Percentiles rank a stretch among this genome's conserved stretches.
Conservation (phyloP, 2,888 invertebrate genomes). For the Plutella xylostella region DNA sequence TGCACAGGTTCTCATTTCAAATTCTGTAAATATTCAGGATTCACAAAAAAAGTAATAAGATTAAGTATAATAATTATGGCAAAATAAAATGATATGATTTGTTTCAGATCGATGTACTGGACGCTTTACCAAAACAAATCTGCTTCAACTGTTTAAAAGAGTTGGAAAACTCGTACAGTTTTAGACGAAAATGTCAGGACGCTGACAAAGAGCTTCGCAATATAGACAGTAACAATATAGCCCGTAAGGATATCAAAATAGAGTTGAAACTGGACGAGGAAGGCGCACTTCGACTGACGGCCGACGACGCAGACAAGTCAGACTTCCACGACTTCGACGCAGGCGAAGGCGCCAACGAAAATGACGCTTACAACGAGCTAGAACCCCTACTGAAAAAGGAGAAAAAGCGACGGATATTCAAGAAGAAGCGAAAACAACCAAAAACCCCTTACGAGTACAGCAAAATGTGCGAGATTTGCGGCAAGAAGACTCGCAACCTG, state of each 20-base stretch:
- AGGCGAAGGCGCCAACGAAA: slow-evolving; percentile 11
- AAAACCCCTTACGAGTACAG: slow-evolving; percentile 48
- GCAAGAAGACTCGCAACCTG: slow-evolving; percentile 51
- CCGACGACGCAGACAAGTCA: slow-evolving; percentile 24
- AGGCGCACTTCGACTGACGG: slow-evolving; percentile 14
- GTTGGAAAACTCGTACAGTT: slow-evolving; percentile 55
- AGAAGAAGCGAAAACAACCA: slow-evolving; percentile 28
- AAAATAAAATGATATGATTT: no score
- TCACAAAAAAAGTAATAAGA: no score
- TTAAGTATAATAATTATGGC: no score
- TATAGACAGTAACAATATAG: neutral
- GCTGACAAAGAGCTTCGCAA: slow-evolving; percentile 33
- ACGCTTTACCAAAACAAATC: slow-evolving; percentile 46
- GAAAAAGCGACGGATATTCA: slow-evolving; percentile 18
- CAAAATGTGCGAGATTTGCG: slow-evolving; percentile 62
- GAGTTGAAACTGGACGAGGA: neutral
- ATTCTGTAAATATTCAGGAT: no score
- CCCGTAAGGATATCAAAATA: neutral
- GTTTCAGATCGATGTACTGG: slow-evolving; percentile 48
- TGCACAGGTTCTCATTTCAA: no score
- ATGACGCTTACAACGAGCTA: slow-evolving; percentile 18
- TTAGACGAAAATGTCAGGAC: slow-evolving; percentile 55
- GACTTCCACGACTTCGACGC: slow-evolving; percentile 23
- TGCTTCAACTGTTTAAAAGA: slow-evolving; percentile 48
- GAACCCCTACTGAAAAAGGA: slow-evolving; percentile 21